Base-by-base conservation (phyloP, 2,113 vertebrate species). In the Dolichotis patagonum region DNA sequence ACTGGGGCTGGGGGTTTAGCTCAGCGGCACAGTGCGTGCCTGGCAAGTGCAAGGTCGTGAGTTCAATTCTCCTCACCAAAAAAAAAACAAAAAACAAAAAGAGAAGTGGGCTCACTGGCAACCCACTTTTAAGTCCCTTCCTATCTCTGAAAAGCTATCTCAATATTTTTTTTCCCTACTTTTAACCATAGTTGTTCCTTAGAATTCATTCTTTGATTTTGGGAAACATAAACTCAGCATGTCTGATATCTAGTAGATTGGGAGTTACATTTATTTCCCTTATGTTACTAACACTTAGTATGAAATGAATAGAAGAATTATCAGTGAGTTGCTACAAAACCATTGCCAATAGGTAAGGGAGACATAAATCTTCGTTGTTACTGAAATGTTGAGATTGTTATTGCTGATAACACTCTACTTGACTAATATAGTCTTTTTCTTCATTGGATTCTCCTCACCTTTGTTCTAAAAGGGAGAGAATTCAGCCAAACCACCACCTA, bases 241-340 rank as follows among this genome's bases (percentile, higher is more conserved):
- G 32, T 69, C 65, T 67, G 65, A 69, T 3, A 8, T 19, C 16
- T n/a, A 35, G 7, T 17, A 69, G 16, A 7, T 69, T 69, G 65
- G 2, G 32, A 69, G 35, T 69, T 69, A 69, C 35, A 69, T 69
- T 69, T 69, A 69, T 69, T 69, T 17, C 35, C 12, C 32, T 67
- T 17, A 35, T 35, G 35, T 67, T 67, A 67, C 32, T 97, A 88
- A 97, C 95, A 97, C 65, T 94, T 98, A 97, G 97, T 98, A 77
- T 28, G 26, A 77, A 77, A 77, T 46, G 41, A 46, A 46, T 46
- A 77, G 41, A 28, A 75, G 41, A 77, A 46, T 77, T 77, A 12
- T 77, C 41, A 77, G 7, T 30, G 26, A 46, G 5, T 46, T 24
- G 22, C 1, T 46, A 30, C 26, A 46, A 77, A 41, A 26, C 24